These are phyloP conservation scores for Hanleya hanleyi DNA, from an alignment of 2,888 invertebrate genomes.

Conservation along the genomic window DNA sequence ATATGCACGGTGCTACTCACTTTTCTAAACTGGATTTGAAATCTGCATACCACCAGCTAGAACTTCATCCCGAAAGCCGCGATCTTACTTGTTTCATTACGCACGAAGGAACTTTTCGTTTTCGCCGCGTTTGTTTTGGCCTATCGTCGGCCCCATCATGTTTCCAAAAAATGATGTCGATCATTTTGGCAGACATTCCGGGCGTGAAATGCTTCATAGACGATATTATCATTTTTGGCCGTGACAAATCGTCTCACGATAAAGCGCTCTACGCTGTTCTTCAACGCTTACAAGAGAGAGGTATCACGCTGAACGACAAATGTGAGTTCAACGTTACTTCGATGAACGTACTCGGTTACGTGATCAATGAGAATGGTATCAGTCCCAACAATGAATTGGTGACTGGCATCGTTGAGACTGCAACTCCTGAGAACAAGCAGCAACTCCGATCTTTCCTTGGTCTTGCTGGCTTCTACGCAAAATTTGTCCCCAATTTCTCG, in stretches of 20 bases:
- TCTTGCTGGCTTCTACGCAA: not conserved
- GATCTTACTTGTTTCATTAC: conserved; percentile 34
- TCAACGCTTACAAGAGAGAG: conserved; percentile 18
- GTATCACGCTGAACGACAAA: conserved; percentile 39
- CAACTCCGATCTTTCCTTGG: not conserved
- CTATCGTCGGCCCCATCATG: conserved; percentile 18
- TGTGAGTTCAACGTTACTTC: conserved; percentile 31
- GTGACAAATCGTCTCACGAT: conserved; percentile 28
- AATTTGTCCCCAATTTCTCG: not conserved
- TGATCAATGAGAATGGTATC: not conserved
- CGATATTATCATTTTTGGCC: conserved; percentile 35
- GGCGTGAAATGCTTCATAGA: conserved; percentile 40
- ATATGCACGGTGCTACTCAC: conserved; percentile 23
- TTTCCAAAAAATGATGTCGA: conserved; percentile 30
- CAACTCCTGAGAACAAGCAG: not conserved
- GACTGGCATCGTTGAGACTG: not conserved
- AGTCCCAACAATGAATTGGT: not conserved
- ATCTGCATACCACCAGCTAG: conserved; percentile 43
- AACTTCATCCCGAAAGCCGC: conserved; percentile 12
- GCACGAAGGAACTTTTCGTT: conserved; percentile 33
- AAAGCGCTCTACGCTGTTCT: conserved; percentile 19
- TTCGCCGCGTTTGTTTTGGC: conserved; percentile 26
- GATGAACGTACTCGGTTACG: conserved; percentile 34
- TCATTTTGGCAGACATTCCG: conserved; percentile 23
- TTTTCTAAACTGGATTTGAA: conserved; percentile 40